These are phyloP conservation scores for Phaethon lepturus DNA, from an alignment of 2,113 vertebrate species.

Conservation along the genomic window DNA sequence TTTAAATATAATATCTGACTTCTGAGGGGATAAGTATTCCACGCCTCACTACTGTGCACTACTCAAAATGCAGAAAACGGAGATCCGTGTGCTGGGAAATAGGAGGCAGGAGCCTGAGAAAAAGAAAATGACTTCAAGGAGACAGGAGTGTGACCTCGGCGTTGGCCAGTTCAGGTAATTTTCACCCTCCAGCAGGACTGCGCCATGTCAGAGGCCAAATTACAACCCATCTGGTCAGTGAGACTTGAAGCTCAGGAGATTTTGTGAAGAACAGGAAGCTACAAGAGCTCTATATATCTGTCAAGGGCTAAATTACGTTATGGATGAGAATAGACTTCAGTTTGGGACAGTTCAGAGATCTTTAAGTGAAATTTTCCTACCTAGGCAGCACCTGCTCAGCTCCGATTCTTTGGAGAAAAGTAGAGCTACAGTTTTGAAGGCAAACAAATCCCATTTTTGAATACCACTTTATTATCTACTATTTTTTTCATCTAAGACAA, in stretches of 20 bases:
- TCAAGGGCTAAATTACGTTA: constrained; percentile 69
- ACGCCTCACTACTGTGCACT: background rate
- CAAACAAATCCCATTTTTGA: constrained; percentile 21
- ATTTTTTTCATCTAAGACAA: background rate
- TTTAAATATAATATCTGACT: constrained; percentile 25
- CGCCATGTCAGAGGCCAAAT: constrained; percentile 68
- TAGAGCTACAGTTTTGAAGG: background rate
- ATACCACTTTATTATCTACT: background rate
- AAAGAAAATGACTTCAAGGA: constrained; percentile 46
- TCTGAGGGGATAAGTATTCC: constrained; percentile 42
- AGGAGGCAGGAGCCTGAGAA: background rate
- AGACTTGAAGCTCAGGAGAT: constrained; percentile 66
- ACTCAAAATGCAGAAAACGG: constrained; percentile 35
- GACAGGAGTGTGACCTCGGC: background rate
- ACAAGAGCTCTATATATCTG: constrained; percentile 61
- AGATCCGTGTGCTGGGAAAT: background rate
- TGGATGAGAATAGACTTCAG: constrained; percentile 61
- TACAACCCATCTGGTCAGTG: constrained; percentile 68
- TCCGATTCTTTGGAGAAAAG: constrained; percentile 36
- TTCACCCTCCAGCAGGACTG: constrained; percentile 52
- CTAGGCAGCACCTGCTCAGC: constrained; percentile 10
- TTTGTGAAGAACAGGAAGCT: constrained; percentile 61
- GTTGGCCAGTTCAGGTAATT: constrained; percentile 61
- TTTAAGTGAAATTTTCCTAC: constrained; percentile 66
- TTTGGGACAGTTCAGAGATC: constrained; percentile 70